Conservation (phyloP, 2,888 invertebrate genomes). For the Drosophila subsilvestris region DNA sequence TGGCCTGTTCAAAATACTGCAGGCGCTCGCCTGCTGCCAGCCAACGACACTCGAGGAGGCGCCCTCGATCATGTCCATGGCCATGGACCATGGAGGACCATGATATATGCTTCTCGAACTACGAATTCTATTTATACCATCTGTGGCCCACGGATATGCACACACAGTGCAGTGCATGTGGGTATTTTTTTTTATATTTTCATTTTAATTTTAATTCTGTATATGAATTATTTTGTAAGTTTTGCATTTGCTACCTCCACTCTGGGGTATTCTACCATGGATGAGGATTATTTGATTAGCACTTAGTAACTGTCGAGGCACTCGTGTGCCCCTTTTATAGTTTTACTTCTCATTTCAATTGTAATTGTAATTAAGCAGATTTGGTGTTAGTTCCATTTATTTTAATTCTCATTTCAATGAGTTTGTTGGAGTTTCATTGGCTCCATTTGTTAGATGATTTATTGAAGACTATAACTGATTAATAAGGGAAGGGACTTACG, state of each 20-base stretch:
- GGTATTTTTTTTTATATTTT: neutral
- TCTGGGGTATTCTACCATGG: neutral
- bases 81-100: slow-evolving; percentile 6
- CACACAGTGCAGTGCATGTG: too few relatives aligned
- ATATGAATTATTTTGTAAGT: neutral
- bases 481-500: too few relatives aligned
- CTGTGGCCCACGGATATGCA: neutral
- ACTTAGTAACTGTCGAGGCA: neutral
- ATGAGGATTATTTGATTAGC: neutral
- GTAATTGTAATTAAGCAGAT: too few relatives aligned
- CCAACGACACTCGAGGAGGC: slow-evolving; percentile 35
- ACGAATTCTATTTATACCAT: neutral
- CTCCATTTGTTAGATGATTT: too few relatives aligned
- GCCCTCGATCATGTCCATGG: slow-evolving; percentile 19
- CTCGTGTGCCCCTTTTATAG: too few relatives aligned
- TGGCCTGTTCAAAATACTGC: slow-evolving; percentile 78
- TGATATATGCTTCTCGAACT: neutral
- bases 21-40: slow-evolving; percentile 48
- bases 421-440: too few relatives aligned
- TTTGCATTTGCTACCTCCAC: neutral
- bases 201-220: neutral
- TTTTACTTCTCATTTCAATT: too few relatives aligned
- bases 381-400: too few relatives aligned
- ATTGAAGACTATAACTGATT: too few relatives aligned
- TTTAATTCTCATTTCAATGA: too few relatives aligned